phyloP scores from a whole-genome alignment of 2,888 invertebrate species.

The Drosophila buzzatii region DNA sequence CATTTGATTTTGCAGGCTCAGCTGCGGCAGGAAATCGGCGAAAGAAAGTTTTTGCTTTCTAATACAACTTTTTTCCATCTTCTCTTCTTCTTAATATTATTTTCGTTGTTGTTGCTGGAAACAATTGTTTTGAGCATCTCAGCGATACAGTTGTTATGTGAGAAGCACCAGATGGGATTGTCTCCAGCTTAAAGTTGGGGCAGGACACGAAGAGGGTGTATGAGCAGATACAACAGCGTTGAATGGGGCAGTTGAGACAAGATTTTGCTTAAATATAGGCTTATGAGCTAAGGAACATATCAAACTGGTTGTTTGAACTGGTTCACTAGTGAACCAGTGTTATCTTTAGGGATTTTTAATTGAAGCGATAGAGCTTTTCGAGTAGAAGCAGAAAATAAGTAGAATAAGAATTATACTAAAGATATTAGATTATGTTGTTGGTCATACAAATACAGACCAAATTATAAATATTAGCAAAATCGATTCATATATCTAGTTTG shows the following conservation, averaged over 20 bases:
- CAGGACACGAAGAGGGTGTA: neutral
- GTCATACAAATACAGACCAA: too few species aligned
- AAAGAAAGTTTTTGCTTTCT: conserved; percentile 74
- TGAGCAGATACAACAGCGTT: conserved; percentile 15
- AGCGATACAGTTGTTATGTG: conserved; percentile 50
- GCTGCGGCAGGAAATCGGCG: conserved; percentile 49
- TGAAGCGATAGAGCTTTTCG: too few species aligned
- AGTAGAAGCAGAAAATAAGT: too few species aligned
- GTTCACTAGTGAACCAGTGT: neutral
- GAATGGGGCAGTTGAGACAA: conserved; percentile 4
- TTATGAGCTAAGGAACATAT: neutral
- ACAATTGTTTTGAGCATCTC: conserved; percentile 47
- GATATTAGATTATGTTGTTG: too few species aligned
- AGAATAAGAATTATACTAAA: too few species aligned
- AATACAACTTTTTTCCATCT: conserved; percentile 59
- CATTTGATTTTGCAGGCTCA: conserved; percentile 70
- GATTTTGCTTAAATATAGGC: conserved; percentile 16
- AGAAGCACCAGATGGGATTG: conserved; percentile 56
- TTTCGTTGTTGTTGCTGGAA: conserved; percentile 11
- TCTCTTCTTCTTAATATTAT: neutral
- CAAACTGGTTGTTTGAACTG: neutral
- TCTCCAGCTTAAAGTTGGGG: conserved; percentile 31
- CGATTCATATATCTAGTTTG: too few species aligned
- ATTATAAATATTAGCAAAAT: too few species aligned
- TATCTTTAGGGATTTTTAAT: neutral